Conservation (phyloP, 2,888 invertebrate genomes). For the Lasioglossum leucozonium region DNA sequence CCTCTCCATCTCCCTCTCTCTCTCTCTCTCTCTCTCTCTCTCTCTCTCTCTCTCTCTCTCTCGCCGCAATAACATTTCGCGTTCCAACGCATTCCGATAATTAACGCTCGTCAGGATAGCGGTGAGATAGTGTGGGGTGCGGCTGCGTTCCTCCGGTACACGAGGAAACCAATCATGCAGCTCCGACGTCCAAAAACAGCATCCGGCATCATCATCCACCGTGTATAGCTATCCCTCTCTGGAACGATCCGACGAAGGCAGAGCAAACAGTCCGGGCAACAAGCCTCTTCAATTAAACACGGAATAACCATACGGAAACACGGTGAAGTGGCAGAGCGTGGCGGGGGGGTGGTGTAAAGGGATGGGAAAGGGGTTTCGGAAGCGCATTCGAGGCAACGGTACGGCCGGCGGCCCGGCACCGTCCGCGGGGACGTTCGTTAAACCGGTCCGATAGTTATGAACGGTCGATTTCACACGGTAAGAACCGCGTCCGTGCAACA, state of each 20-base stretch:
- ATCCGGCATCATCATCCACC: neutral
- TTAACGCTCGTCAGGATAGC: conserved; percentile 24
- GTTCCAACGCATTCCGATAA: conserved; percentile 14
- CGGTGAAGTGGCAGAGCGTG: neutral
- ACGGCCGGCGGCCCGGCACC: neutral
- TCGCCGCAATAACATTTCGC: neutral
- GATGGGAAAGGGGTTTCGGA: neutral
- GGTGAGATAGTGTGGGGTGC: neutral
- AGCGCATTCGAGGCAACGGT: conserved; percentile 6
- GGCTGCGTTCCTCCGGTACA: conserved; percentile 13
- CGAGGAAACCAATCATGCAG: neutral
- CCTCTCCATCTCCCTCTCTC: no score
- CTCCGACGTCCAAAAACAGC: conserved; percentile 8
- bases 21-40: neutral
- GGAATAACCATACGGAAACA: conserved; percentile 22
- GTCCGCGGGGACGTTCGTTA: conserved; percentile 44
- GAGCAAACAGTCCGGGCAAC: conserved; percentile 23
- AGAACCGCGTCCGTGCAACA: conserved; percentile 40
- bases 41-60: neutral
- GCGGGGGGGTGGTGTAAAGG: neutral
- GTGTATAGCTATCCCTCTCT: no score
- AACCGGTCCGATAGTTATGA: conserved; percentile 29
- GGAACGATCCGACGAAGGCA: neutral
- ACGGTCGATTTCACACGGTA: conserved; percentile 26
- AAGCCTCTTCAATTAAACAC: conserved; percentile 44